These are phyloP conservation scores for Pterophyllum scalare DNA, from an alignment of 2,113 vertebrate species.

Conservation along the genomic window DNA sequence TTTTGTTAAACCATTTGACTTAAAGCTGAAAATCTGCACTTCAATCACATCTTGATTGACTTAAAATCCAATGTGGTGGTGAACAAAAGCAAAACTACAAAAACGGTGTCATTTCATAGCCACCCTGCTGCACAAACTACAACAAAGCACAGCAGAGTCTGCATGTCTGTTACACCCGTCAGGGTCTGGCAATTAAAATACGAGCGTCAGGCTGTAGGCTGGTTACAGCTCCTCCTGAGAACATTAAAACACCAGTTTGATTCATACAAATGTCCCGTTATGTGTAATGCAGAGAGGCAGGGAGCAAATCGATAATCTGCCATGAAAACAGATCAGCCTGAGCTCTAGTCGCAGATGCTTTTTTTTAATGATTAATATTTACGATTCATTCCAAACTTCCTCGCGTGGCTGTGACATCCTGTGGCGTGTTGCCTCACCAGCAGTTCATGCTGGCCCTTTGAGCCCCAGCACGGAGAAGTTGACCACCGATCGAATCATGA, in stretches of 20 bases:
- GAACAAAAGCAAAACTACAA: neutral
- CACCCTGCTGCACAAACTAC: too few relatives aligned
- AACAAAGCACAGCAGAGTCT: too few relatives aligned
- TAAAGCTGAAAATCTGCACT: neutral
- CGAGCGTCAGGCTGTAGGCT: too few relatives aligned
- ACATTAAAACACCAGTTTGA: too few relatives aligned
- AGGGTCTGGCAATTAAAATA: too few relatives aligned
- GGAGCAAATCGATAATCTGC: neutral
- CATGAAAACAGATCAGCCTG: neutral
- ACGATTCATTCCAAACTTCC: neutral
- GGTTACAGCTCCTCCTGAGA: too few relatives aligned
- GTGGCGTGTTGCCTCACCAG: conserved; percentile 54
- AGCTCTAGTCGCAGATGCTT: neutral
- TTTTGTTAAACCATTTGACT: neutral
- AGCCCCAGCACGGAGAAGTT: conserved; percentile 81
- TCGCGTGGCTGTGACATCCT: neutral
- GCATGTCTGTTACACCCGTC: too few relatives aligned
- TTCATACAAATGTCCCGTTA: too few relatives aligned
- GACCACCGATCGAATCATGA: conserved; percentile 84
- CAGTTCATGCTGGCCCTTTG: conserved; percentile 71
- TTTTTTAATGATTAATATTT: neutral
- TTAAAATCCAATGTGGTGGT: neutral
- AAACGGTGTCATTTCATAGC: neutral
- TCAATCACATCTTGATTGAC: neutral
- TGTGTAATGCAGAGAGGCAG: too few relatives aligned